Conservation (phyloP, 2,888 invertebrate species). For the Oscheius onirici region DNA sequence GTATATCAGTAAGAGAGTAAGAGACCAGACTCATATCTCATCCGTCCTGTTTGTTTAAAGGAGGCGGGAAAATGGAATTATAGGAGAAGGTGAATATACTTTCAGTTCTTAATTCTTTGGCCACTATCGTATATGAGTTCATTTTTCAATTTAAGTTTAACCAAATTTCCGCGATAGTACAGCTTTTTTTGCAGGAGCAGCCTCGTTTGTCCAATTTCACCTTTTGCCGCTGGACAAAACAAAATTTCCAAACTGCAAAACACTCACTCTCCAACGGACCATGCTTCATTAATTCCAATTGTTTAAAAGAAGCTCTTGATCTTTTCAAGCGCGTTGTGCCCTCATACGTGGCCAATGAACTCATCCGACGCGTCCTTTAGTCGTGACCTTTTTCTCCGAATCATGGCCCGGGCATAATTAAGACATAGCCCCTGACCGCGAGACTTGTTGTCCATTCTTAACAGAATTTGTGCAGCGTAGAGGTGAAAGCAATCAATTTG, state of each 20-base stretch:
- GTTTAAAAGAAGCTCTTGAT: constrained; percentile 14
- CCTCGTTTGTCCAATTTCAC: neutral
- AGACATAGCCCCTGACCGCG: neutral
- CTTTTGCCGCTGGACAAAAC: neutral
- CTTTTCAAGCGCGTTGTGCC: neutral
- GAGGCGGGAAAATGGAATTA: constrained; percentile 15
- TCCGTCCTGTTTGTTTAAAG: constrained; percentile 24
- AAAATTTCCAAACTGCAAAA: neutral
- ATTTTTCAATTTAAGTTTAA: neutral
- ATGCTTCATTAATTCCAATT: constrained; percentile 21
- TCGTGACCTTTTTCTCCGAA: neutral
- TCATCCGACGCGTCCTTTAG: neutral
- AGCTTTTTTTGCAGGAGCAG: neutral
- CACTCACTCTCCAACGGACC: neutral
- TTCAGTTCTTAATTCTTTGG: constrained; percentile 3
- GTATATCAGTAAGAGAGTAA: neutral
- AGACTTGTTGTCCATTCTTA: neutral
- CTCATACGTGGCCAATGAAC: neutral
- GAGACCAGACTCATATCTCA: neutral
- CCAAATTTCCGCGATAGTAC: neutral
- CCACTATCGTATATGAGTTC: neutral
- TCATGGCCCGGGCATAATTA: neutral
- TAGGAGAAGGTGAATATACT: neutral
- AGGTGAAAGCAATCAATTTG: constrained; percentile 22
- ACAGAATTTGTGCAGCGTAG: neutral